These are phyloP conservation scores for Heliconius nattereri DNA, from an alignment of 1,140 invertebrate species.

Conservation along the genomic window DNA sequence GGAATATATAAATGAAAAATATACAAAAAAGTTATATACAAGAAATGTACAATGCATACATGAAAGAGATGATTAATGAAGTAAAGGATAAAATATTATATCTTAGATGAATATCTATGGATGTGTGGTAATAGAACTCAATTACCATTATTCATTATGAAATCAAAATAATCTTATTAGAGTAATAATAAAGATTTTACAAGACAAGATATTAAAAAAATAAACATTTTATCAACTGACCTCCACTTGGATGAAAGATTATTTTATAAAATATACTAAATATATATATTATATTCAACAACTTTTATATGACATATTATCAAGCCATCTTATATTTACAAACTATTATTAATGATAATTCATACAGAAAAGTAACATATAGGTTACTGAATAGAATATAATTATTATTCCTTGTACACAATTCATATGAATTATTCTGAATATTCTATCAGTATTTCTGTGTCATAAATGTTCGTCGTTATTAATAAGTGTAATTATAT, in stretches of 20 bases:
- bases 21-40: not conserved
- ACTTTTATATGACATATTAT: not conserved
- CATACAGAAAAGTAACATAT: slow-evolving; percentile 3
- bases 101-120: not conserved
- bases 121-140: not conserved
- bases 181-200: not conserved
- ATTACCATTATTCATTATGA: not conserved
- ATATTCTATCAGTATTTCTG: slow-evolving; percentile 8
- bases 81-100: not conserved
- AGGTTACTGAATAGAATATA: slow-evolving; percentile 9
- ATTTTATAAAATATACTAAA: not conserved
- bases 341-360: slow-evolving; percentile 1
- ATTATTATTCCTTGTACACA: slow-evolving; percentile 8
- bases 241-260: not conserved
- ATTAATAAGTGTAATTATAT: slow-evolving; percentile 26
- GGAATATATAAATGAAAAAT: not conserved
- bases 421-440: slow-evolving; percentile 21
- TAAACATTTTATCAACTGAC: not conserved
- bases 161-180: not conserved
- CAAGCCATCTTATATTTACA: not conserved
- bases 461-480: slow-evolving; percentile 19
- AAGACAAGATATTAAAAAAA: not conserved
- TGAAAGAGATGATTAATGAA: not conserved
- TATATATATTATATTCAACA: not conserved
- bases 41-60: not conserved